Percentiles rank a stretch among this genome's conserved stretches.
These are phyloP conservation scores for Caenorhabditis sinica DNA, from an alignment of 2,888 invertebrate genomes.

Conservation along the genomic window DNA sequence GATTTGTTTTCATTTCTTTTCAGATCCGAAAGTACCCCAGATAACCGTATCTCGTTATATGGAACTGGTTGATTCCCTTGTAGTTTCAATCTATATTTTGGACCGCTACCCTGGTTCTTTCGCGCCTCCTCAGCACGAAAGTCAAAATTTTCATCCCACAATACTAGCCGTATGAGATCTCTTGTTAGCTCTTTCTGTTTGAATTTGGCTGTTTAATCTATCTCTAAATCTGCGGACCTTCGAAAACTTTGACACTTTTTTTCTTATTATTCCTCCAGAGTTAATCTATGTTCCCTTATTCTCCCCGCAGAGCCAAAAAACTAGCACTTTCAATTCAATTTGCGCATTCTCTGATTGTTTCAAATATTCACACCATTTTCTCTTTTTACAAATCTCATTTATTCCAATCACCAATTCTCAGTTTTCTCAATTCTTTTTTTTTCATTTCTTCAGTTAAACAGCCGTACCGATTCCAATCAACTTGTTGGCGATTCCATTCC, in stretches of 20 bases:
- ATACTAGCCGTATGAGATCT: too few relatives aligned
- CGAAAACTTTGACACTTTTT: not conserved
- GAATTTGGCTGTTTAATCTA: too few relatives aligned
- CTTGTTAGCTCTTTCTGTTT: too few relatives aligned
- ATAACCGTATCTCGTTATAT: too few relatives aligned
- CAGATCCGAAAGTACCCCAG: too few relatives aligned
- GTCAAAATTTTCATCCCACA: too few relatives aligned
- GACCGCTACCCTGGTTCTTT: too few relatives aligned
- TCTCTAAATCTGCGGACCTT: too few relatives aligned
- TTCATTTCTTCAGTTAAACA: constrained; percentile 34
- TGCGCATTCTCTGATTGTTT: constrained; percentile 24
- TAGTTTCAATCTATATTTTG: too few relatives aligned
- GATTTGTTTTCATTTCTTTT: too few relatives aligned
- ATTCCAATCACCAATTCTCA: constrained; percentile 7
- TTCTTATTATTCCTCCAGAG: not conserved
- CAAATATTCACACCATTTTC: constrained; percentile 8
- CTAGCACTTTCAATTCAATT: constrained; percentile 36
- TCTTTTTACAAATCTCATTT: constrained; percentile 24
- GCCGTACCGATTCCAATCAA: constrained; percentile 46
- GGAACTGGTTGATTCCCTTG: too few relatives aligned
- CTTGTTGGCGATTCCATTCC: constrained; percentile 51
- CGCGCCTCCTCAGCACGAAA: too few relatives aligned
- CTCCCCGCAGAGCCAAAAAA: not conserved
- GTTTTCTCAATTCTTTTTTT: constrained; percentile 8
- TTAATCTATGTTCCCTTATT: constrained; percentile 28